Conservation (phyloP, 2,113 vertebrate genomes). For the Monopterus albus region DNA sequence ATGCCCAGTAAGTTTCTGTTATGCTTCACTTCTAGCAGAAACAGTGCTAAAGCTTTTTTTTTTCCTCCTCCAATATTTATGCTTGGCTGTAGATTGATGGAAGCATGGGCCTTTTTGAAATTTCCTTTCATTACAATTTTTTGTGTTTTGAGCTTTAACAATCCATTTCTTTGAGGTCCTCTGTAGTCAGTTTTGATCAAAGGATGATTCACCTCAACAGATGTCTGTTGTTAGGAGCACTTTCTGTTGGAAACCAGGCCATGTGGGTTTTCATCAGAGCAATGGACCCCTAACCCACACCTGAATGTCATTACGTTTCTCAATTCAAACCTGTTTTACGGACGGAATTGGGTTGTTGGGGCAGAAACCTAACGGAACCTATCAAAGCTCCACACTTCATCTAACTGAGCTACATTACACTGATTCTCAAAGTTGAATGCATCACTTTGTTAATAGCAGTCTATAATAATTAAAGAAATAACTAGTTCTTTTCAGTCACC, state of each 20-base stretch:
- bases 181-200: conserved; percentile 31
- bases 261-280: conserved; percentile 36
- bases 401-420: background rate
- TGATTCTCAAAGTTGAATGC: conserved; percentile 1
- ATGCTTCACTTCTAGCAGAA: background rate
- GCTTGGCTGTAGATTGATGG: background rate
- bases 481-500: conserved; percentile 2
- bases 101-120: conserved; percentile 5
- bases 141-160: background rate
- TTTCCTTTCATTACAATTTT: conserved; percentile 18
- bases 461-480: conserved; percentile 25
- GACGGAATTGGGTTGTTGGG: conserved; percentile 20
- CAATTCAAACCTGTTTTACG: conserved; percentile 20
- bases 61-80: background rate
- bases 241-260: conserved; percentile 14
- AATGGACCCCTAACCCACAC: conserved; percentile 24
- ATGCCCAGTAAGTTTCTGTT: background rate
- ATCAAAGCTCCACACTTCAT: background rate
- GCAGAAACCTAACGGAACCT: conserved; percentile 31
- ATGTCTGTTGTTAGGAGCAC: conserved; percentile 10
- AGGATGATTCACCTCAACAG: conserved; percentile 34
- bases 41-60: no score
- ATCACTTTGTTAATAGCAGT: conserved; percentile 16
- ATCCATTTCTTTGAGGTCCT: conserved; percentile 2
- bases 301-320: conserved; percentile 21